Conservation (phyloP, 2,797 vertebrate genomes). For the Mormyrops attenuatus region DNA sequence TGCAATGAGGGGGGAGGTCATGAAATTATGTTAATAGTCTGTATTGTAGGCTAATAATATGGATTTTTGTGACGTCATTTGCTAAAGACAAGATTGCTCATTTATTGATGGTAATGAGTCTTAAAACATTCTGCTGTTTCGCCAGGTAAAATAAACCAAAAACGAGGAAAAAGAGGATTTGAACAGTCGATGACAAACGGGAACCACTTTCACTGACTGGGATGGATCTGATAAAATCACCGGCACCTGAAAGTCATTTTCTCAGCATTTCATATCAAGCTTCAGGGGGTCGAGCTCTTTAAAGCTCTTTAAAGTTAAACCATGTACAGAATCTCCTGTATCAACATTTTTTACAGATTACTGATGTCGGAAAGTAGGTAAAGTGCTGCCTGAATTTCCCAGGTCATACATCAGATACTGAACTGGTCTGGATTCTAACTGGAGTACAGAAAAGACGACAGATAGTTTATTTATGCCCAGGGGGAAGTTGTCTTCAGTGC, state of each 20-base stretch:
- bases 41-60: background rate
- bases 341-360: background rate
- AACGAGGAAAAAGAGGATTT: background rate
- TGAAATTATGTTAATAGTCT: background rate
- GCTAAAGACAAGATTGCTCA: background rate
- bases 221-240: background rate
- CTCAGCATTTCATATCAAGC: background rate
- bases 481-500: background rate
- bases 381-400: background rate
- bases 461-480: background rate
- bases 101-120: background rate
- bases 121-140: background rate
- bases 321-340: background rate
- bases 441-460: background rate
- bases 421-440: background rate
- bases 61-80: background rate
- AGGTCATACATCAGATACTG: background rate
- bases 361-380: background rate
- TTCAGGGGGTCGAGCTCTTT: background rate
- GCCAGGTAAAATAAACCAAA: background rate
- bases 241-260: background rate
- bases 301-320: background rate
- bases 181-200: background rate
- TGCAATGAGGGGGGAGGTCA: background rate
- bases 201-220: background rate